Evolutionary conservation across 2,888 invertebrate species (phyloP).

Genomic region (Galerucella calmariensis): DNA sequence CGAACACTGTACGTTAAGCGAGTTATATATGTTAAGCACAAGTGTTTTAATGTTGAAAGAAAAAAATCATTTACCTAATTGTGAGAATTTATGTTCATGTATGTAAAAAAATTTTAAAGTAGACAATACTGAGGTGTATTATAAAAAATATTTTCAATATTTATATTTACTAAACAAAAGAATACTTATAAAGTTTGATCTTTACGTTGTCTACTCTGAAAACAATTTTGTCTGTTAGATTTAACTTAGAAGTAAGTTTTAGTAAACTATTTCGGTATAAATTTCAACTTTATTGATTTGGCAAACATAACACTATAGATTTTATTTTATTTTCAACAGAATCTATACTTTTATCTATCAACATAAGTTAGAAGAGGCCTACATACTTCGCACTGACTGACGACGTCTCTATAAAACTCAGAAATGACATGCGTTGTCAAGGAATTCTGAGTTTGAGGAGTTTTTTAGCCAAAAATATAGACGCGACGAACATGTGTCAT

Average conservation of each 20-base stretch:
- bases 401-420: background rate
- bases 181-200: conserved; percentile 10
- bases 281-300: conserved; percentile 11
- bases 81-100: conserved; percentile 4
- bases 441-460: background rate
- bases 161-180: no score
- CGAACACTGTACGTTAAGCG: conserved; percentile 12
- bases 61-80: conserved; percentile 18
- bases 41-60: conserved; percentile 38
- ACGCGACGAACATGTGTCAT: no score
- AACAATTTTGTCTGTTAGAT: background rate
- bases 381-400: background rate
- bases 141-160: no score
- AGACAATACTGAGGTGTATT: background rate
- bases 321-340: background rate
- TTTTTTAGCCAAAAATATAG: no score
- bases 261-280: conserved; percentile 33
- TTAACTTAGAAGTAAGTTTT: conserved; percentile 19
- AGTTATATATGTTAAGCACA: conserved; percentile 31
- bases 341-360: background rate
- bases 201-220: background rate
- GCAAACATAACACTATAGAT: conserved; percentile 3
- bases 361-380: background rate
- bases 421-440: background rate
- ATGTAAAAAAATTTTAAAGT: conserved; percentile 4